Evolutionary conservation across 1,140 invertebrate species (phyloP).

Genomic region (Manduca sexta): DNA sequence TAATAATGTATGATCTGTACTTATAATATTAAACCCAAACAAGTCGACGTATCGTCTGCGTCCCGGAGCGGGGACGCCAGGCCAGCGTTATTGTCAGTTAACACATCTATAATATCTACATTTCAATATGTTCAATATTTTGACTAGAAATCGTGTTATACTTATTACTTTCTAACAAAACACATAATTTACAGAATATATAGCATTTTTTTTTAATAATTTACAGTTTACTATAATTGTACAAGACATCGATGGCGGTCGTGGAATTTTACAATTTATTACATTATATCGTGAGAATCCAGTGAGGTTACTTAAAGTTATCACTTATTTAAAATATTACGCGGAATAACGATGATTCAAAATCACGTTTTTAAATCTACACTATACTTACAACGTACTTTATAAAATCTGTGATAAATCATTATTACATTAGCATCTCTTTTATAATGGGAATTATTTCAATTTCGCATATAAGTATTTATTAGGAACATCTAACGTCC

Average conservation of each 20-base stretch:
- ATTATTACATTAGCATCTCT: slow-evolving; percentile 7
- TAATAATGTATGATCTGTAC: slow-evolving; percentile 55
- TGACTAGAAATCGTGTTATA: slow-evolving; percentile 70
- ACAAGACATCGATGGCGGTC: slow-evolving; percentile 61
- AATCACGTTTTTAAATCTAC: slow-evolving; percentile 30
- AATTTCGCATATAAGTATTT: slow-evolving; percentile 8
- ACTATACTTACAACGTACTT: slow-evolving; percentile 20
- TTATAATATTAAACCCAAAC: slow-evolving; percentile 34
- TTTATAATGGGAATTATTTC: slow-evolving; percentile 6
- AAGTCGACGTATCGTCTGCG: slow-evolving; percentile 14
- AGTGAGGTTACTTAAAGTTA: slow-evolving; percentile 8
- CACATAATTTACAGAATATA: slow-evolving; percentile 64
- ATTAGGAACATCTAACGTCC: slow-evolving; percentile 27
- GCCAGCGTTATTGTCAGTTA: slow-evolving; percentile 68
- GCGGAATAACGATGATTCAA: slow-evolving; percentile 30
- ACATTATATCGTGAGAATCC: slow-evolving; percentile 27
- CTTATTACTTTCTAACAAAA: slow-evolving; percentile 69
- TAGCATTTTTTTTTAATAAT: slow-evolving; percentile 53
- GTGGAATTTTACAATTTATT: slow-evolving; percentile 30
- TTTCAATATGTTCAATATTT: slow-evolving; percentile 71
- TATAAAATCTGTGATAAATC: slow-evolving; percentile 22
- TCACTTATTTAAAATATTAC: slow-evolving; percentile 8
- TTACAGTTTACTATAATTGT: slow-evolving; percentile 61
- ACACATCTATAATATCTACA: slow-evolving; percentile 56
- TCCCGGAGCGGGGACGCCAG: slow-evolving; percentile 31